phyloP scores from a whole-genome alignment of 2,113 vertebrate genomes.

The Lamprotornis superbus region DNA sequence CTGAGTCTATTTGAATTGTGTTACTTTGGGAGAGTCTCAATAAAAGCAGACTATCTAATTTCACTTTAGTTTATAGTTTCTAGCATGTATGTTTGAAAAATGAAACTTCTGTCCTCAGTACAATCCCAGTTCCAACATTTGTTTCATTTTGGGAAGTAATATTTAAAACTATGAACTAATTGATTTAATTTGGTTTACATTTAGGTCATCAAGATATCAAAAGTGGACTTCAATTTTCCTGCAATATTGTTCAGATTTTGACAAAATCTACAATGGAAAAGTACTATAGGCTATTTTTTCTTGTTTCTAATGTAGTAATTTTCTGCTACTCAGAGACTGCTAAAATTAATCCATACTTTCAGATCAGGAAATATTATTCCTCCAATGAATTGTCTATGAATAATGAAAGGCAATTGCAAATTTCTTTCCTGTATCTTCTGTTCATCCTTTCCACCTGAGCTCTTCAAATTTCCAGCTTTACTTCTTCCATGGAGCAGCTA shows the following conservation, averaged over 20 bases:
- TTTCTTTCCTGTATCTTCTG: not conserved
- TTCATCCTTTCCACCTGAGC: not conserved
- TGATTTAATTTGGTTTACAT: not conserved
- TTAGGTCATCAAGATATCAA: not conserved
- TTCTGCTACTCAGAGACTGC: not conserved
- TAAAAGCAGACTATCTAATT: slow-evolving; percentile 17
- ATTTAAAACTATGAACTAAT: not conserved
- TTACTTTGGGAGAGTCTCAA: not conserved
- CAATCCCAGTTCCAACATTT: not conserved
- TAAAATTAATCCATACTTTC: not conserved
- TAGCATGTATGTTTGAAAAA: not conserved
- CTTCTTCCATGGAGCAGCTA: not conserved
- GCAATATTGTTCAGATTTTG: not conserved
- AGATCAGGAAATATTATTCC: not conserved
- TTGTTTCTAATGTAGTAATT: not conserved
- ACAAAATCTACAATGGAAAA: not conserved
- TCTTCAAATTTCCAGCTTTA: not conserved
- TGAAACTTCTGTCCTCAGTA: not conserved
- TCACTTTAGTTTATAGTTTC: slow-evolving; percentile 2
- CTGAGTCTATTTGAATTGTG: not conserved
- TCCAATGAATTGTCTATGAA: not conserved
- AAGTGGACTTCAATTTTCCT: not conserved
- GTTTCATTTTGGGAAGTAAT: not conserved
- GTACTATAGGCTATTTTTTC: not conserved
- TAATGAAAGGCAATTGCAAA: not conserved